These are phyloP conservation scores for Dermatemys mawii DNA, from an alignment of 2,113 vertebrate genomes.

Conservation along the genomic window DNA sequence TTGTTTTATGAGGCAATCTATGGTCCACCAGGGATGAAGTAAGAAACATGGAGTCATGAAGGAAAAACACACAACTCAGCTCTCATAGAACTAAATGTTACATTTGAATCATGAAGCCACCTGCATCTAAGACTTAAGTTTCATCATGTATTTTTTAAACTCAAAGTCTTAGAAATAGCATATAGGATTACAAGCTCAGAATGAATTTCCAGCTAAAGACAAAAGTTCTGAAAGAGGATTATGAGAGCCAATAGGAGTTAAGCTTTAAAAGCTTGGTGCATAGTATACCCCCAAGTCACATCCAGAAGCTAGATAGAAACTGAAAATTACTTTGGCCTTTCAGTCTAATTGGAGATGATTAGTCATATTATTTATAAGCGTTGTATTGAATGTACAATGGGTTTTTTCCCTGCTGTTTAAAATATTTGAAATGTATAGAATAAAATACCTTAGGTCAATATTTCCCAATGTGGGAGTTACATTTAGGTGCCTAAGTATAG, in stretches of 20 bases:
- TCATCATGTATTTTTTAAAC: conserved; percentile 78
- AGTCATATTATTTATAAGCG: conserved; percentile 43
- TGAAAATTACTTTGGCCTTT: conserved; percentile 66
- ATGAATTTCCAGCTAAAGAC: conserved; percentile 68
- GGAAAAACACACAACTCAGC: neutral
- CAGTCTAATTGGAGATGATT: conserved; percentile 29
- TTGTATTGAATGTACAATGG: conserved; percentile 33
- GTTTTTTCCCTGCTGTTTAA: conserved; percentile 29
- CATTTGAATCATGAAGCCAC: conserved; percentile 66
- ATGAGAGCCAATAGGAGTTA: conserved; percentile 58
- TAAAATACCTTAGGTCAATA: neutral
- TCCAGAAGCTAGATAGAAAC: conserved; percentile 58
- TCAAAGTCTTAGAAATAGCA: conserved; percentile 71
- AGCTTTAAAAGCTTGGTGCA: conserved; percentile 42
- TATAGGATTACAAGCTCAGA: conserved; percentile 68
- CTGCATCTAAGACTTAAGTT: conserved; percentile 74
- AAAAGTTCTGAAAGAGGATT: conserved; percentile 53
- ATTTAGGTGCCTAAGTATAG: too few species aligned
- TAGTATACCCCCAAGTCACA: conserved; percentile 61
- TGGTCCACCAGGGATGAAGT: conserved; percentile 38
- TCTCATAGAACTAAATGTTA: conserved; percentile 57
- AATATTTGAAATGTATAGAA: conserved; percentile 33
- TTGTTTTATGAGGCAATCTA: conserved; percentile 31
- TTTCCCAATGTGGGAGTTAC: neutral
- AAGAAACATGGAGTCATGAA: conserved; percentile 34